Percentiles rank a stretch among this genome's conserved stretches.
Conservation (phyloP, 2,888 invertebrate species). For the Oxycera nigricornis region DNA sequence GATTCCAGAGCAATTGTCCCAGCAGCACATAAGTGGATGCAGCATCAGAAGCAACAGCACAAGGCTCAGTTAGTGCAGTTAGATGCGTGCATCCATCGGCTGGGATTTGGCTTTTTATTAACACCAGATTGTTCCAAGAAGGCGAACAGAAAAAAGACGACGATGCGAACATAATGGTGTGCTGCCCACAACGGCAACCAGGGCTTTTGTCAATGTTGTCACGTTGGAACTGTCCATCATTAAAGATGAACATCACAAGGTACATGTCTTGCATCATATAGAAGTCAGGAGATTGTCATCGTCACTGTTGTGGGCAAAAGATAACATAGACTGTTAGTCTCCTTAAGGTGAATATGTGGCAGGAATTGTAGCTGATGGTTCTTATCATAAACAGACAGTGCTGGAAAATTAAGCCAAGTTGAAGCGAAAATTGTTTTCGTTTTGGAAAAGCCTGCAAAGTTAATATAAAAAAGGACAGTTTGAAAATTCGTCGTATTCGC, state of each 20-base stretch:
- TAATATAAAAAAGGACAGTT: too few species aligned
- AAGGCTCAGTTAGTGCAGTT: background rate
- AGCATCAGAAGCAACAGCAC: too few species aligned
- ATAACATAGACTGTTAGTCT: conserved; percentile 33
- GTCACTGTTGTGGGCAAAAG: background rate
- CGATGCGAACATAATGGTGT: background rate
- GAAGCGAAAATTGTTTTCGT: too few species aligned
- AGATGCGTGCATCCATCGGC: background rate
- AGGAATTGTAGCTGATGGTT: too few species aligned
- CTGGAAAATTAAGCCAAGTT: too few species aligned
- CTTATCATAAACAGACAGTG: too few species aligned
- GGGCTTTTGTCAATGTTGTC: conserved; percentile 26
- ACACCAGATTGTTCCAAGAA: conserved; percentile 10
- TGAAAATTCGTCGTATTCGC: too few species aligned
- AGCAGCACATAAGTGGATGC: too few species aligned
- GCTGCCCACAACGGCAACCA: conserved; percentile 2
- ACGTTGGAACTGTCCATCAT: conserved; percentile 36
- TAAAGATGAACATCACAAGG: conserved; percentile 35
- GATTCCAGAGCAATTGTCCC: conserved; percentile 8
- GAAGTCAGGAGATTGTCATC: conserved; percentile 25
- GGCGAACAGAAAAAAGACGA: background rate
- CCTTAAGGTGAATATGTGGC: too few species aligned
- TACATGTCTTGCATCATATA: background rate
- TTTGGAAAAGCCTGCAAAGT: too few species aligned
- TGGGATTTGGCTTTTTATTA: conserved; percentile 19